Percentiles rank a stretch among this genome's conserved stretches.
Evolutionary conservation across 2,113 vertebrate genomes (phyloP).

Genomic region (Bubo scandiacus): DNA sequence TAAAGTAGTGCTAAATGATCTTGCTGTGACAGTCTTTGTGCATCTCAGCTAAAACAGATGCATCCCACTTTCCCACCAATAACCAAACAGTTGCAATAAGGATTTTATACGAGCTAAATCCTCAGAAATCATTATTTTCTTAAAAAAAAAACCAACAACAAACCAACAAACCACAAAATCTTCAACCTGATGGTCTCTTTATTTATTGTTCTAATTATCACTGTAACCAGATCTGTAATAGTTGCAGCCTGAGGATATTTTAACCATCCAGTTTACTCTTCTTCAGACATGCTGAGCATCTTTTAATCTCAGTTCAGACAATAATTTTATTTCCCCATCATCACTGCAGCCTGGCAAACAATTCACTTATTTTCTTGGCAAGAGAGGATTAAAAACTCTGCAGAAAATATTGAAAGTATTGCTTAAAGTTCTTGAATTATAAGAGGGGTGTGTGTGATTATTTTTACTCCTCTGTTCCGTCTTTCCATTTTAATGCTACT

Average conservation of each 20-base stretch:
- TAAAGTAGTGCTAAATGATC: not conserved
- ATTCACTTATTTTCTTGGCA: not conserved
- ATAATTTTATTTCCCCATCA: not conserved
- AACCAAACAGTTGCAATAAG: not conserved
- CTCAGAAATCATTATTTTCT: not conserved
- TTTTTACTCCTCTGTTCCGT: not conserved
- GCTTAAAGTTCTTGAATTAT: not conserved
- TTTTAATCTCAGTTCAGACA: not conserved
- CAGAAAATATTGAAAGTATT: not conserved
- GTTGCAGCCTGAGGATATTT: not conserved
- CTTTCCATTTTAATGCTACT: not conserved
- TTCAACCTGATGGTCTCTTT: not conserved
- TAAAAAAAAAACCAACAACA: not conserved
- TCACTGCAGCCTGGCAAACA: not conserved
- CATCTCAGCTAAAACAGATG: not conserved
- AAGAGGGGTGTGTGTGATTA: not conserved
- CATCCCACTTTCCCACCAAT: not conserved
- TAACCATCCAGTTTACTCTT: not conserved
- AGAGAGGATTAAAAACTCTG: not conserved
- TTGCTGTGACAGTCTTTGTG: not conserved
- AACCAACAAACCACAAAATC: too few species aligned
- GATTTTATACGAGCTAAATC: not conserved
- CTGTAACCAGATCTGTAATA: not conserved
- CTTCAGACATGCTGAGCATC: not conserved
- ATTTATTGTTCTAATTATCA: not conserved